These are phyloP conservation scores for Cheumatopsyche charites DNA, from an alignment of 1,140 invertebrate species.

Conservation along the genomic window DNA sequence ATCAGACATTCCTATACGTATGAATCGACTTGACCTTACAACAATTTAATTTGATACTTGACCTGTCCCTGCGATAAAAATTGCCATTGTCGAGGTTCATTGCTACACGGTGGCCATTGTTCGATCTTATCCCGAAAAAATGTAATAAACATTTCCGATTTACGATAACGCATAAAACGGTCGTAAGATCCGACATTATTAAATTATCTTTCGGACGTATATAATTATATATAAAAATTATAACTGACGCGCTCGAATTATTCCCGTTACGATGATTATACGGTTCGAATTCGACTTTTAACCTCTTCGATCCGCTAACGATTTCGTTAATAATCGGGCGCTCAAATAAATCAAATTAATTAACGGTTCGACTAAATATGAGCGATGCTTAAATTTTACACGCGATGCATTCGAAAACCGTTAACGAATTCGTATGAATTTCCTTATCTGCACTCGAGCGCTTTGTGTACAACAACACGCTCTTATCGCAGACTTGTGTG, in stretches of 20 bases:
- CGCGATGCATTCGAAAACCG: too few species aligned
- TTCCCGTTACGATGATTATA: constrained; percentile 8
- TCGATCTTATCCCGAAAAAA: background rate
- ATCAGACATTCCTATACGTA: too few species aligned
- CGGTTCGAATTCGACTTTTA: background rate
- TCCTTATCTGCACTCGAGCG: too few species aligned
- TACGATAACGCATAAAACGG: too few species aligned
- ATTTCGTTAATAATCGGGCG: background rate
- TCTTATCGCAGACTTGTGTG: too few species aligned
- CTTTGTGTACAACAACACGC: too few species aligned
- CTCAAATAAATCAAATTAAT: constrained; percentile 12
- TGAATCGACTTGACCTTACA: background rate
- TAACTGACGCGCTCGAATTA: background rate
- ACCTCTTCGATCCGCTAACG: background rate
- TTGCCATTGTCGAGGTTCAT: background rate
- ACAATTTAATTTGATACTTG: constrained; percentile 10
- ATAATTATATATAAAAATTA: background rate
- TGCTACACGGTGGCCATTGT: background rate
- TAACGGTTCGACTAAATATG: background rate
- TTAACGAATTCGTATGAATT: too few species aligned
- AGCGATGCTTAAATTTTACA: background rate
- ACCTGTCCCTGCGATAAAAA: constrained; percentile 5
- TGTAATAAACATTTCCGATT: background rate
- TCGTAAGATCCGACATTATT: too few species aligned
- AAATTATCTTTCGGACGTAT: too few species aligned